phyloP scores from a whole-genome alignment of 2,888 invertebrate species.

The Erebia epiphron region DNA sequence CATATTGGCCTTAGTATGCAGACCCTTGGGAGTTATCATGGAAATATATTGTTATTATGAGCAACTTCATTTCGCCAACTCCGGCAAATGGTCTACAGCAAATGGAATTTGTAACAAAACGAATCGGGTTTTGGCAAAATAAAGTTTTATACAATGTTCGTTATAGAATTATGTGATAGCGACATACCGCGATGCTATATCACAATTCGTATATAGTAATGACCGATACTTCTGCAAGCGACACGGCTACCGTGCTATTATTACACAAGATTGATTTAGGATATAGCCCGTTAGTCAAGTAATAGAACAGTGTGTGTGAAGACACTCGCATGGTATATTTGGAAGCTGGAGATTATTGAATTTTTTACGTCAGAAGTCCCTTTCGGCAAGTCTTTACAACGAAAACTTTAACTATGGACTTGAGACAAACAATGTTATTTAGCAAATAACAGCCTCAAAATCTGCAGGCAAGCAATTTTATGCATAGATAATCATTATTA shows the following conservation, averaged over 20 bases:
- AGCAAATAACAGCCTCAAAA: too few relatives aligned
- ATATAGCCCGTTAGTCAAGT: constrained; percentile 11
- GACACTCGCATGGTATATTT: constrained; percentile 23
- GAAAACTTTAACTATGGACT: background rate
- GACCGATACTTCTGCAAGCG: constrained; percentile 3
- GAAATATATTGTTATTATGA: constrained; percentile 22
- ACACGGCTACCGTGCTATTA: constrained; percentile 14
- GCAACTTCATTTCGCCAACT: constrained; percentile 24
- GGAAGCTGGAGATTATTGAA: constrained; percentile 21
- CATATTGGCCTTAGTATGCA: background rate
- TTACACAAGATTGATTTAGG: background rate
- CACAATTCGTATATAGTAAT: constrained; percentile 13
- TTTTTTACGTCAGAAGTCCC: constrained; percentile 19
- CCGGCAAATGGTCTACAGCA: background rate
- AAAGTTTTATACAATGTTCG: constrained; percentile 25
- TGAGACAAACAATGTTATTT: too few relatives aligned
- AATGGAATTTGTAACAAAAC: background rate
- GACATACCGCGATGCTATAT: constrained; percentile 9
- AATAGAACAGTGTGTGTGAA: constrained; percentile 24
- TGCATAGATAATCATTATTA: too few relatives aligned
- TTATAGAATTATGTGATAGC: constrained; percentile 14
- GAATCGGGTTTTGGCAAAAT: constrained; percentile 19
- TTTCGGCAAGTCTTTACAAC: background rate
- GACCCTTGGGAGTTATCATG: constrained; percentile 22
- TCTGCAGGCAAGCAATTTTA: too few relatives aligned